Evolutionary conservation across 2,888 invertebrate species (phyloP), one percentile per base, ranked within the genome.

Genomic region (Galerucella nymphaeae): DNA sequence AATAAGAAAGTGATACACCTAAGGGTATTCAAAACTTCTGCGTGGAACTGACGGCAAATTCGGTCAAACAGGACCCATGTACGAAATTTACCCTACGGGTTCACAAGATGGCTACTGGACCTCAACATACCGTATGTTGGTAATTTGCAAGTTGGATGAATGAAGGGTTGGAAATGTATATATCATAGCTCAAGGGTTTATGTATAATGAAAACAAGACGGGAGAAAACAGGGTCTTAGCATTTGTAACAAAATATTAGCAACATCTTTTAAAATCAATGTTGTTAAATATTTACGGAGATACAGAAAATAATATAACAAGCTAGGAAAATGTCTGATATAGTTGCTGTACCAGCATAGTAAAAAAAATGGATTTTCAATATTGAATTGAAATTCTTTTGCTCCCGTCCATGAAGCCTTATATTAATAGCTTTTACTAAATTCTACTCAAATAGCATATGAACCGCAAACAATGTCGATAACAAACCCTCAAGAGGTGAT

Each of bases 401-500:
- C 14, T 45, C 14, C 45, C 14, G 11, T 45, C 45, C 3, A 14
- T 14, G 14, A 45, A 13, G 45, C 45, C 9, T 38, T 38, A 38
- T 38, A 38, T 38, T 38, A 45, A 45, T 45, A 45, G 45, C 45
- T 45, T 45, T 45, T 45, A 14, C 14, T 14, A 45, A 45, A 45
- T 3, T 13, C 45, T 45, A 3, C 45, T 14, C 0, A 45, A 45
- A 14, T 45, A 45, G 45, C 2, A 14, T 45, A 45, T 45, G 45
- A 11, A 11, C 45, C 11, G 13, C 13, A 13, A 45, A 14, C 14
- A 13, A 45, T 45, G 45, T 45, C 14, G 45, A 45, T 14, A 45
- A 14, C 45, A 45, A 45, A 14, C 45, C 45, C 11, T 45, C 45
- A 14, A 45, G 45, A 45, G 45, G 13, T 45, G 14, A 79, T 78